Evolutionary conservation across 2,888 invertebrate species (phyloP), one percentile per base, ranked within the genome.

Genomic region (Clitarchus hookeri): DNA sequence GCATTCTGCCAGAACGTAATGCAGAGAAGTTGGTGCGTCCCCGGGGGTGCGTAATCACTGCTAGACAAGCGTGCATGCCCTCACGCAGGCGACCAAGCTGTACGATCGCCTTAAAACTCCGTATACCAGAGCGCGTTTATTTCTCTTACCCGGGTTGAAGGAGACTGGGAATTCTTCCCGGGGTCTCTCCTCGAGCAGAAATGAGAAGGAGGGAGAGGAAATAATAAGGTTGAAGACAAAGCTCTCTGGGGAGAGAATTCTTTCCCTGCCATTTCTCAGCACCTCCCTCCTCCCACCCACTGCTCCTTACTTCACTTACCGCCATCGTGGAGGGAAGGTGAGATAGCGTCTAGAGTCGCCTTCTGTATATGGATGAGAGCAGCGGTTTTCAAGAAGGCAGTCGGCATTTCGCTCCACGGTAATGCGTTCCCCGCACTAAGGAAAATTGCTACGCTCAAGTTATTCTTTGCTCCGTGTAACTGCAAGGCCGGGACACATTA

Each of bases 161-260:
- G 48, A 48, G 48, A 19, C 65, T 65, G 65, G 23, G 16, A 65
- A 65, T 23, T 65, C 65, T 65, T 65, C 23, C 65, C 19, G n/a
- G 65, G 65, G 23, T 65, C 16, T n/a, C 65, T 23, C n/a, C 65
- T 8, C 65, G 8, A n/a, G 65, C 65, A n/a, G 65, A n/a, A 65
- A 65, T n/a, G 65, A 65, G 65, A 16, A 19, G 65, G 65, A n/a
- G 65, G 65, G 65, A 8, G n/a, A 23, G 65, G 65, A 65, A 65
- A 65, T 65, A 65, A 65, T 65, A 65, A 65, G 65, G 65, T 65
- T 23, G 65, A 65, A 65, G 65, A 65, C 65, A 65, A 65, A 65
- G 65, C 65, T 65, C 65, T 65, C 65, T 65, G 65, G 65, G 65
- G 65, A 65, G n/a, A 65, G n/a, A 65, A 65, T 65, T 65, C 65